Conservation (phyloP, 1,140 invertebrate species). For the Euura saliciscinereae region DNA sequence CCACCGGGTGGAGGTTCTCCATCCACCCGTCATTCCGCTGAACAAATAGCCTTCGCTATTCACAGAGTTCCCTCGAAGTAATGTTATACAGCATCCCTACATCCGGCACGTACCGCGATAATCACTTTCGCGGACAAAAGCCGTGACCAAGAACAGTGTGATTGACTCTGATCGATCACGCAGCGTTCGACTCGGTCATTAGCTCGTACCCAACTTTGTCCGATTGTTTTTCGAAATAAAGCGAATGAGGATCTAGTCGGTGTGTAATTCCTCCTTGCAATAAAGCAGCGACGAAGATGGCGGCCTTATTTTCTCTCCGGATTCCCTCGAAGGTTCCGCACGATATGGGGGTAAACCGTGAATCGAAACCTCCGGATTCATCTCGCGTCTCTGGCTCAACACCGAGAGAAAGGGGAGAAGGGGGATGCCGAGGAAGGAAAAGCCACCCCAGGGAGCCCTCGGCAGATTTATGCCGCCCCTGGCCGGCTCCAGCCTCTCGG, state of each 20-base stretch:
- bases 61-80: no score
- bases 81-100: no score
- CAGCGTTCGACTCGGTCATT: neutral
- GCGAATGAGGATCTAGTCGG: constrained; percentile 19
- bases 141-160: neutral
- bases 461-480: constrained; percentile 56
- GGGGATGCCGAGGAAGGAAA: constrained; percentile 45
- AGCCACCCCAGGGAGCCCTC: constrained; percentile 53
- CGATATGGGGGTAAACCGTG: constrained; percentile 46
- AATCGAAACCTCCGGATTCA: constrained; percentile 55
- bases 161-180: neutral
- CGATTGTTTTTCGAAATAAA: constrained; percentile 2
- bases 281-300: constrained; percentile 22
- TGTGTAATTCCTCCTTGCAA: constrained; percentile 30
- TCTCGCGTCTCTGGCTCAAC: constrained; percentile 38
- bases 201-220: no score
- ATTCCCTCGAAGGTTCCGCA: constrained; percentile 36
- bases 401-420: constrained; percentile 23
- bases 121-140: neutral
- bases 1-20: neutral
- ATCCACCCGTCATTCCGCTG: neutral
- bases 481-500: constrained; percentile 37
- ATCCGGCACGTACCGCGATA: neutral
- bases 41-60: neutral
- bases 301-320: constrained; percentile 6